phyloP scores from a whole-genome alignment of 2,888 invertebrate genomes.

The Lepetodrilus schrolli region DNA sequence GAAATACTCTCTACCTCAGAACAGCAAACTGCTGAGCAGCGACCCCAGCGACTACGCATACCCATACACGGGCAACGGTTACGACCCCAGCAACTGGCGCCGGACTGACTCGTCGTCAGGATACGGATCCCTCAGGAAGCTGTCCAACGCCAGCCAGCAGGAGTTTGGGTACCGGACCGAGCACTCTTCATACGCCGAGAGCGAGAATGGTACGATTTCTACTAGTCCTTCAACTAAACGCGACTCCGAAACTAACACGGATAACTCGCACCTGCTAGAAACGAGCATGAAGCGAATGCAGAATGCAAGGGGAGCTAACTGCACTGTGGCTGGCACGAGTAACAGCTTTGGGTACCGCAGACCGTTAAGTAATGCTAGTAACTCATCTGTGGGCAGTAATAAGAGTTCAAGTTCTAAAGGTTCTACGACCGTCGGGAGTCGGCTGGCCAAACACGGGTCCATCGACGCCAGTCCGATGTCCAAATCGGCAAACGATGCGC shows the following conservation, averaged over 20 bases:
- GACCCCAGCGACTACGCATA: constrained; percentile 69
- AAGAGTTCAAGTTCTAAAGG: constrained; percentile 54
- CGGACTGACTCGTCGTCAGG: constrained; percentile 39
- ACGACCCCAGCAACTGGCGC: constrained; percentile 48
- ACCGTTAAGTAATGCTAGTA: constrained; percentile 71
- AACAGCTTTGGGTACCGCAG: constrained; percentile 66
- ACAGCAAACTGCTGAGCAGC: constrained; percentile 64
- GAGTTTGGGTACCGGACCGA: constrained; percentile 51
- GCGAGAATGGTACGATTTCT: constrained; percentile 46
- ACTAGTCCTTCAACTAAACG: constrained; percentile 52
- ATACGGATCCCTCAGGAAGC: constrained; percentile 62
- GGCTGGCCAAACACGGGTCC: constrained; percentile 64
- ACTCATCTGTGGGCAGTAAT: constrained; percentile 68
- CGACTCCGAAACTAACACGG: constrained; percentile 73
- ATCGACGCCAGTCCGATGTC: constrained; percentile 45
- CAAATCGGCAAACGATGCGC: constrained; percentile 39
- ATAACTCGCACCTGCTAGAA: constrained; percentile 68
- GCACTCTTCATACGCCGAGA: constrained; percentile 48
- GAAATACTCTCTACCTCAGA: constrained; percentile 67
- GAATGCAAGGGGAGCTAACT: constrained; percentile 49
- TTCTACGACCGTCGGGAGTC: constrained; percentile 53
- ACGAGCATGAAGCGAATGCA: constrained; percentile 65
- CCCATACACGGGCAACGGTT: constrained; percentile 57
- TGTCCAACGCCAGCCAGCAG: constrained; percentile 64
- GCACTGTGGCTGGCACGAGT: constrained; percentile 38